A percentile compares a stretch with the other conserved stretches of the same genome.
phyloP scores from a whole-genome alignment of 2,113 vertebrate genomes.

The Oxygymnocypris stewartii region DNA sequence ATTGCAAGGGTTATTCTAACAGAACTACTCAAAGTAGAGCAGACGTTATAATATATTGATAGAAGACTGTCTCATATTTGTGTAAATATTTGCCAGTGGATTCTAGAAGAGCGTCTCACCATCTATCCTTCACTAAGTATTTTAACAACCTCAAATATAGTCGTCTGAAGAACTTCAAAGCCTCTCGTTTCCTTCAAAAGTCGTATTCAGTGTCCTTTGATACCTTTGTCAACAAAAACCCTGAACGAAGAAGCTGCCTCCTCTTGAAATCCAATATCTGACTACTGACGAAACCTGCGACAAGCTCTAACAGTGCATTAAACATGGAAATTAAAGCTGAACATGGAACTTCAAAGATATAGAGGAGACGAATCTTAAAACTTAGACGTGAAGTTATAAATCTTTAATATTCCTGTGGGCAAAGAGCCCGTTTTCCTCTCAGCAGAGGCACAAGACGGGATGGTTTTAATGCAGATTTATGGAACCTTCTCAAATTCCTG shows the following conservation, averaged over 20 bases:
- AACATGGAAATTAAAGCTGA: slow-evolving; percentile 14
- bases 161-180: slow-evolving; percentile 44
- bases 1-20: neutral
- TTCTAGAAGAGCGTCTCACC: neutral
- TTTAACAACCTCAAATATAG: slow-evolving; percentile 6
- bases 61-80: neutral
- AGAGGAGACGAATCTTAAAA: slow-evolving; percentile 11
- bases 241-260: neutral
- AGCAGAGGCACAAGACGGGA: neutral
- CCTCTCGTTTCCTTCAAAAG: slow-evolving; percentile 16
- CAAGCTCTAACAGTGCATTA: slow-evolving; percentile 5
- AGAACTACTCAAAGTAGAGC: neutral
- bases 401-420: slow-evolving; percentile 21
- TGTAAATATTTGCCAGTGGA: neutral
- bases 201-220: slow-evolving; percentile 37
- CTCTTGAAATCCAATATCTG: slow-evolving; percentile 22
- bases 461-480: slow-evolving; percentile 7
- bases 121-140: neutral
- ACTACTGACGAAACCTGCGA: neutral
- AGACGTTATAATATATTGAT: neutral
- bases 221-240: neutral
- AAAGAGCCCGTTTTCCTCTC: neutral
- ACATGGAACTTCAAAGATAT: neutral
- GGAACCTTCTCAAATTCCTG: neutral
- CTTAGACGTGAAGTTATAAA: neutral